Evolutionary conservation across 2,797 vertebrate species (phyloP), one percentile per base, ranked within the genome.

Genomic region (Serranus cabrilla): DNA sequence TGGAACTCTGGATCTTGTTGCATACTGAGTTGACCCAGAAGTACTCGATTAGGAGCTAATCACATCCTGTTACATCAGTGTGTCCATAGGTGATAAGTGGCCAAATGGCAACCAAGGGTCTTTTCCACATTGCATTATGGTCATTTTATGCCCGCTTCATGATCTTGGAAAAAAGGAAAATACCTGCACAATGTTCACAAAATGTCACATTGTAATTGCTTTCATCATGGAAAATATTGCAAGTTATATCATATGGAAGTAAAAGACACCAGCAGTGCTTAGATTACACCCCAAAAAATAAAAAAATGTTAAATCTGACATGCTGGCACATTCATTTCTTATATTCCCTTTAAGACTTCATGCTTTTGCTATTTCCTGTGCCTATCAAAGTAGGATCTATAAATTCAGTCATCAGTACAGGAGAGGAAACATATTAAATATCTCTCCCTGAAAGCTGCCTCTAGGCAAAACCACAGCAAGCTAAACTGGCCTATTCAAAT

Each of bases 341-440:
- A 13, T 27, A 54, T 67, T 74, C 62, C 45, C 8, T 69, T 59
- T 40, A 66, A 52, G n/a, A 76, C n/a, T 17, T 75, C 14, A 58
- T 50, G 34, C 34, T 58, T 74, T 64, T 57, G 27, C 49, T 61
- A 46, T 79, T 64, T 55, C 68, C 23, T 69, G 49, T 37, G 39
- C 56, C 45, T 75, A 60, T 87, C 74, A 88, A 80, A 86, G 71
- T 40, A 46, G 39, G 64, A 85, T 87, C 71, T 83, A 79, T 84
- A 74, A 76, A 91, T 85, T 62, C 78, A 86, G 86, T 87, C 78
- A 78, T 91, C 82, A 81, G 75, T 55, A 72, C 73, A 62, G 74
- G 60, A 84, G 65, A 79, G 90, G 76, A 89, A 89, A 87, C 83
- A 83, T 74, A 76, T 89, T 85, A 78, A 89, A 87, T 79, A 85